Evolutionary conservation across 1,140 invertebrate genomes (phyloP).

Genomic region (Rhyacophila brunnea): DNA sequence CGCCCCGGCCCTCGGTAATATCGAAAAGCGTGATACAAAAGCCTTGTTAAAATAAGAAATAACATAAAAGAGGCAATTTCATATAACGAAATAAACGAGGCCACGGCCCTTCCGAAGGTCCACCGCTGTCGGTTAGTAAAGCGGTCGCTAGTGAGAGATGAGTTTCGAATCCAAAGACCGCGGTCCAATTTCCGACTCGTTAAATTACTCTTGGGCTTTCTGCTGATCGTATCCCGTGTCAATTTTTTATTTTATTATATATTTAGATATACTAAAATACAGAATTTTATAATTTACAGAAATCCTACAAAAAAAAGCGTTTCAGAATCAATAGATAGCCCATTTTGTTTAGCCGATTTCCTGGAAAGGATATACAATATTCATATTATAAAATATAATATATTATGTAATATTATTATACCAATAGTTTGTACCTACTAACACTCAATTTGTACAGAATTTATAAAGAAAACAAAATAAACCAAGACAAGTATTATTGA

Average conservation of each 20-base stretch:
- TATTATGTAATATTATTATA: background rate
- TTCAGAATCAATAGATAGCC: background rate
- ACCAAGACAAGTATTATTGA: no score
- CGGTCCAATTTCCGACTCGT: no score
- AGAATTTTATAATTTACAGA: background rate
- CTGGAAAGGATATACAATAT: background rate
- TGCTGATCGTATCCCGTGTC: no score
- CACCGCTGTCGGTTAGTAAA: background rate
- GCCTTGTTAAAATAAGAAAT: constrained; percentile 18
- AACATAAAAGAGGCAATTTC: constrained; percentile 12
- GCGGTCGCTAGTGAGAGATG: constrained; percentile 7
- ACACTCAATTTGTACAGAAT: no score
- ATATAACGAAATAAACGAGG: background rate
- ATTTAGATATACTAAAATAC: background rate
- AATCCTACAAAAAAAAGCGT: background rate
- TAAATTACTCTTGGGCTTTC: no score
- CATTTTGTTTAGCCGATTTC: no score
- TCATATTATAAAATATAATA: constrained; percentile 1
- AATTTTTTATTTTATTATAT: no score
- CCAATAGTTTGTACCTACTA: no score
- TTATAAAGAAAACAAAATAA: no score
- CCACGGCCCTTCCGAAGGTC: background rate
- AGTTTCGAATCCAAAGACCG: background rate
- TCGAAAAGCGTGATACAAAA: constrained; percentile 22
- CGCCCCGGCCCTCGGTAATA: constrained; percentile 11